Percentiles rank a stretch among this genome's conserved stretches.
Evolutionary conservation across 2,797 vertebrate genomes (phyloP).

Genomic region (Lepilemur septentrionalis): DNA sequence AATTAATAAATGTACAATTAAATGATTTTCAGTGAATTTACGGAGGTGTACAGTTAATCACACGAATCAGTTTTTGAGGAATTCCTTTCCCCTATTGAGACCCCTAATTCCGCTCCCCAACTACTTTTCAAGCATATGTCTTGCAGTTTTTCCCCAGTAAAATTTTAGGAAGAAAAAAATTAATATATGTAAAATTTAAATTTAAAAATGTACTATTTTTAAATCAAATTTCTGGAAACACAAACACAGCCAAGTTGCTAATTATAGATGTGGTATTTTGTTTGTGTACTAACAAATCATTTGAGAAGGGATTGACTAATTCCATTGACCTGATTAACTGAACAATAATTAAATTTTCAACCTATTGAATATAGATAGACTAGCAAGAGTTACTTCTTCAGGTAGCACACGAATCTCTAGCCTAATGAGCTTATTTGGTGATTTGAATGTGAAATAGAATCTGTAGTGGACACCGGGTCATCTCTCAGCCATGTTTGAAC

Average conservation of each 20-base stretch:
- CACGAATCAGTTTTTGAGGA: no score
- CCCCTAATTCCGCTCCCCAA: no score
- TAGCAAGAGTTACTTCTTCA: not conserved
- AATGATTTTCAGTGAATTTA: no score
- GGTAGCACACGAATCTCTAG: constrained; percentile 22
- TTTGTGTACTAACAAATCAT: not conserved
- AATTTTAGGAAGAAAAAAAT: no score
- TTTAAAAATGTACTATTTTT: not conserved
- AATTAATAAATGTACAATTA: no score
- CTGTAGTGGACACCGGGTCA: no score
- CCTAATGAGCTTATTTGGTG: constrained; percentile 55
- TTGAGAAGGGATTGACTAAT: not conserved
- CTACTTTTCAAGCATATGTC: no score
- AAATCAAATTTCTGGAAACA: not conserved
- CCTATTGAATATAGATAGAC: not conserved
- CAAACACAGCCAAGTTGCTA: not conserved
- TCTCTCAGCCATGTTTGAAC: no score
- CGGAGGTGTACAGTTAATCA: no score
- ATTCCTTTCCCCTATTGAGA: no score
- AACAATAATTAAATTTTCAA: not conserved
- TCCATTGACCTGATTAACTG: not conserved
- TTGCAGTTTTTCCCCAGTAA: no score
- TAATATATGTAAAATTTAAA: not conserved
- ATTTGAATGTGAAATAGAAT: not conserved
- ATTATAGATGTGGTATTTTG: not conserved